phyloP scores from a whole-genome alignment of 2,888 invertebrate genomes.

The Pasiphila rectangulata region DNA sequence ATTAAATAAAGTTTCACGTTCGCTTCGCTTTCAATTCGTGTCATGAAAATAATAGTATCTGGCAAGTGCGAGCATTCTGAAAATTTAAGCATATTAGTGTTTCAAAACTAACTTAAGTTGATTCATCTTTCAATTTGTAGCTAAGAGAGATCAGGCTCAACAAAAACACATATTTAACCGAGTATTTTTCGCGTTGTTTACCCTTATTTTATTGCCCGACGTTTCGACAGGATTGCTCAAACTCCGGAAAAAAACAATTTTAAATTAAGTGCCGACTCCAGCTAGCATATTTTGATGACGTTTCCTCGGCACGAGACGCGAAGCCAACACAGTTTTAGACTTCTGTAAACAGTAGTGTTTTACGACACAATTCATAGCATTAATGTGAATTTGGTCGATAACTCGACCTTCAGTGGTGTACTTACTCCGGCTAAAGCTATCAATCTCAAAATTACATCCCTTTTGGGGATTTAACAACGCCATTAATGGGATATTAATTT shows the following conservation, averaged over 20 bases:
- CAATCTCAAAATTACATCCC: background rate
- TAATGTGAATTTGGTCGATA: constrained; percentile 20
- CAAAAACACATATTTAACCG: no score
- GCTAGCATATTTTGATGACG: constrained; percentile 11
- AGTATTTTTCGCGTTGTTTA: no score
- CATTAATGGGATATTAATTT: no score
- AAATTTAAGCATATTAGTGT: no score
- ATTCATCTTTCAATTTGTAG: no score
- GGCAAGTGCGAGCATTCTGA: no score
- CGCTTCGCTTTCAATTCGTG: no score
- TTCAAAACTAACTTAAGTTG: no score
- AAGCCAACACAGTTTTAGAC: constrained; percentile 24
- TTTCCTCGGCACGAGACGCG: constrained; percentile 15
- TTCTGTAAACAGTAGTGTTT: constrained; percentile 25
- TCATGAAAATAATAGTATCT: no score
- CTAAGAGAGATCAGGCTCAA: no score
- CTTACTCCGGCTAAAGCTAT: background rate
- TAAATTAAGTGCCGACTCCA: background rate
- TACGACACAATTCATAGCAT: constrained; percentile 23
- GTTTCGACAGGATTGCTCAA: no score
- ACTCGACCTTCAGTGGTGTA: constrained; percentile 20
- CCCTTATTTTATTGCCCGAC: no score
- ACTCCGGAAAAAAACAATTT: constrained; percentile 1
- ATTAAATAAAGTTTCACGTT: constrained; percentile 6
- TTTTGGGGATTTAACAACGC: background rate